Percentiles rank a stretch among this genome's conserved stretches.
phyloP scores from a whole-genome alignment of 2,113 vertebrate species.

The Oostethus manadensis region DNA sequence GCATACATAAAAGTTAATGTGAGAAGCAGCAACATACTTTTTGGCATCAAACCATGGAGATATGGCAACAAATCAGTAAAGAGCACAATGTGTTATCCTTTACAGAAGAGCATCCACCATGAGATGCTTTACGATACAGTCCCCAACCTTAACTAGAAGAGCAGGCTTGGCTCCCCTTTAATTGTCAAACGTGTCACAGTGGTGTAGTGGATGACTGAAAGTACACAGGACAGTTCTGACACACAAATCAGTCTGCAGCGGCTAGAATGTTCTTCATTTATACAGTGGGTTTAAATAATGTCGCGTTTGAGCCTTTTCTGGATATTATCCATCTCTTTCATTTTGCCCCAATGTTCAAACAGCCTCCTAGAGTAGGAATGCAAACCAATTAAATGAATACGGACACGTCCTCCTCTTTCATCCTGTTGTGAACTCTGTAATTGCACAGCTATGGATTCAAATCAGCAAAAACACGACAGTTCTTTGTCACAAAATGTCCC shows the following conservation, averaged over 20 bases:
- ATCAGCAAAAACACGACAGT: conserved; percentile 13
- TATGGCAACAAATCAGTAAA: conserved; percentile 41
- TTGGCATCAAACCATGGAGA: conserved; percentile 53
- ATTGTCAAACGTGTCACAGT: not conserved
- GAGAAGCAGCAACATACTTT: conserved; percentile 11
- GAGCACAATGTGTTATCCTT: not conserved
- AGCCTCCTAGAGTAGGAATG: not conserved
- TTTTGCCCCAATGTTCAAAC: not conserved
- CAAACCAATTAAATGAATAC: not conserved
- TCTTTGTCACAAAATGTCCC: not conserved
- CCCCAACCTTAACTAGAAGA: not conserved
- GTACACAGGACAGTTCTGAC: conserved; percentile 5
- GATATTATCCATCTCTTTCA: conserved; percentile 6
- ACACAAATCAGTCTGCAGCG: conserved; percentile 2
- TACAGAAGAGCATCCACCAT: not conserved
- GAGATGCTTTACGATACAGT: conserved; percentile 1
- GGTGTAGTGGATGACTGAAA: conserved; percentile 1
- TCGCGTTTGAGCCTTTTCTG: not conserved
- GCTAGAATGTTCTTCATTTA: not conserved
- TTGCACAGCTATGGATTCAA: conserved; percentile 11
- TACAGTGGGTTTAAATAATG: not conserved
- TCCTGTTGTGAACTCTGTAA: not conserved
- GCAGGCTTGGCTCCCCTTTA: not conserved
- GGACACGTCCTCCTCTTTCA: conserved; percentile 3
- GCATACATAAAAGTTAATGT: not conserved